These are phyloP conservation scores for Cyphomyrmex costatus DNA, from an alignment of 1,140 invertebrate genomes.

Conservation along the genomic window DNA sequence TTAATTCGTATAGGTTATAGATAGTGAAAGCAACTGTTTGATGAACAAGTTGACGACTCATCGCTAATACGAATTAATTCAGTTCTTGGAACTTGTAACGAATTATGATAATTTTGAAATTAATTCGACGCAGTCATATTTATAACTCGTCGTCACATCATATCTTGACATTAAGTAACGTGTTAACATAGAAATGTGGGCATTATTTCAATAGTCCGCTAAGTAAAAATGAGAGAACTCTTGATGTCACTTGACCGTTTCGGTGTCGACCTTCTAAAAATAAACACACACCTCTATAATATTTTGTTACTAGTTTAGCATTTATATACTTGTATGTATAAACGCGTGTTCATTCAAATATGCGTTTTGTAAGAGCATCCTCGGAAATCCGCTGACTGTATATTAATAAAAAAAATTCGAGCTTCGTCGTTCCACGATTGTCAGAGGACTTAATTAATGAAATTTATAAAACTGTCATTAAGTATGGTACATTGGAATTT, in stretches of 20 bases:
- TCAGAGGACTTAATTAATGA: constrained; percentile 19
- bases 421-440: background rate
- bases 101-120: background rate
- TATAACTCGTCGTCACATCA: background rate
- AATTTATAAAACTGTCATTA: background rate
- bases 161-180: background rate
- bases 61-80: constrained; percentile 15
- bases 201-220: background rate
- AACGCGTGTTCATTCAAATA: background rate
- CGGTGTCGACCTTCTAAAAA: background rate
- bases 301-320: background rate
- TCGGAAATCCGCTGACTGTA: background rate
- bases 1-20: background rate
- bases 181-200: constrained; percentile 19
- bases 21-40: background rate
- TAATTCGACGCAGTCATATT: constrained; percentile 14
- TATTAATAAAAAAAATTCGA: background rate
- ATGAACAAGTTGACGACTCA: background rate
- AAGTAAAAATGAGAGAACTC: background rate
- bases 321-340: too few species aligned
- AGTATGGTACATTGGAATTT: background rate
- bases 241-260: background rate
- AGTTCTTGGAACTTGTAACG: background rate
- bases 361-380: background rate
- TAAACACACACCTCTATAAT: background rate